These are phyloP conservation scores for Sylvia borin DNA, from an alignment of 2,797 vertebrate species.

Conservation along the genomic window DNA sequence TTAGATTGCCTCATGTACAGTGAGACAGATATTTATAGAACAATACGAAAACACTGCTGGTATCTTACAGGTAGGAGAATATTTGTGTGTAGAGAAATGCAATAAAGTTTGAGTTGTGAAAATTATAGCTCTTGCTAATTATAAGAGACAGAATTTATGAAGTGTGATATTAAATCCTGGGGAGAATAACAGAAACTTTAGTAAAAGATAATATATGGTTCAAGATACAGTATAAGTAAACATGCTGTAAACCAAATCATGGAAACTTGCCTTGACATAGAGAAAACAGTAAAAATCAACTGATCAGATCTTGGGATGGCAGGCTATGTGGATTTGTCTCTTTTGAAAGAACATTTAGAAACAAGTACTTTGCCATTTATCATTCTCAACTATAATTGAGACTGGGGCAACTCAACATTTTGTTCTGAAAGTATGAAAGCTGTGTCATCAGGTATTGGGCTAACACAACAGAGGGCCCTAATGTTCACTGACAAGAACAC, in stretches of 20 bases:
- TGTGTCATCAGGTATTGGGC: slow-evolving; percentile 22
- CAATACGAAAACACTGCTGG: not conserved
- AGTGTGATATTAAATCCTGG: not conserved
- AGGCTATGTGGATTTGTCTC: not conserved
- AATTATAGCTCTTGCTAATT: not conserved
- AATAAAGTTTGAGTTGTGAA: not conserved
- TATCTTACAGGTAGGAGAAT: not conserved
- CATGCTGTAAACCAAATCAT: not conserved
- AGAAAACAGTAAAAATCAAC: not conserved
- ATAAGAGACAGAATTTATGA: not conserved
- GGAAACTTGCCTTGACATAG: not conserved
- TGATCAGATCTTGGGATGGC: not conserved
- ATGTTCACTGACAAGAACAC: slow-evolving; percentile 8
- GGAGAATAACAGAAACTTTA: not conserved
- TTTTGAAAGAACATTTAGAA: slow-evolving; percentile 6
- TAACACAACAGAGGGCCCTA: not conserved
- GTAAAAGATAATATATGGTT: not conserved
- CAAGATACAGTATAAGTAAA: not conserved
- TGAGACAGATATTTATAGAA: not conserved
- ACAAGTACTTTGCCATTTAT: slow-evolving; percentile 10
- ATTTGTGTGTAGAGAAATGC: not conserved
- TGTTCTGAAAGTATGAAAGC: not conserved
- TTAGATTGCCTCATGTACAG: not conserved
- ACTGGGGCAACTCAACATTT: slow-evolving; percentile 3
- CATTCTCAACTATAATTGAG: slow-evolving; percentile 20